Conservation (phyloP, 2,113 vertebrate species). For the Falcunculus frontatus region DNA sequence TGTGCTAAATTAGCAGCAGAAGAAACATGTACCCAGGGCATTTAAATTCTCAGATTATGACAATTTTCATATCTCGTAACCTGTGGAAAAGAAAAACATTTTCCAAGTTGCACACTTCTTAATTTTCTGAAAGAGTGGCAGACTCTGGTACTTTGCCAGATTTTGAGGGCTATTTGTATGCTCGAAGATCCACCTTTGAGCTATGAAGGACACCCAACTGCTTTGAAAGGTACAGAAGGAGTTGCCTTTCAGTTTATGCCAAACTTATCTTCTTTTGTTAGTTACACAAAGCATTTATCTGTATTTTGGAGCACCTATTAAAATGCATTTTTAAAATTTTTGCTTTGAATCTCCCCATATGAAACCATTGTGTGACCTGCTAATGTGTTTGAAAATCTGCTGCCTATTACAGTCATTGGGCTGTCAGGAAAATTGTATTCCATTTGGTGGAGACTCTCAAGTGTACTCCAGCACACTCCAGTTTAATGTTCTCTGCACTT, state of each 20-base stretch:
- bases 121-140: background rate
- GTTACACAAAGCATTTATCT: fast-evolving
- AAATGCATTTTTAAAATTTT: background rate
- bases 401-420: background rate
- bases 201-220: background rate
- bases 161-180: background rate
- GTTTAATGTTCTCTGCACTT: background rate
- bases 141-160: background rate
- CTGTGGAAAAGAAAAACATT: background rate
- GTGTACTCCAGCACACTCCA: background rate
- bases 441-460: background rate
- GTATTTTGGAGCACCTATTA: background rate
- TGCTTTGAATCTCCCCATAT: background rate
- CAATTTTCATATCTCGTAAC: background rate
- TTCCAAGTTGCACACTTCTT: background rate
- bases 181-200: background rate
- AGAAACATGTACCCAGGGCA: background rate
- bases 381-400: background rate
- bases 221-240: background rate
- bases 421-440: background rate
- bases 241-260: background rate
- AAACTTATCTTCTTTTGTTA: background rate
- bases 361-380: background rate
- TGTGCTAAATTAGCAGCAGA: background rate
- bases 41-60: background rate